phyloP scores from a whole-genome alignment of 23 tunicate genomes.

The Clavelina lepadiformis region DNA sequence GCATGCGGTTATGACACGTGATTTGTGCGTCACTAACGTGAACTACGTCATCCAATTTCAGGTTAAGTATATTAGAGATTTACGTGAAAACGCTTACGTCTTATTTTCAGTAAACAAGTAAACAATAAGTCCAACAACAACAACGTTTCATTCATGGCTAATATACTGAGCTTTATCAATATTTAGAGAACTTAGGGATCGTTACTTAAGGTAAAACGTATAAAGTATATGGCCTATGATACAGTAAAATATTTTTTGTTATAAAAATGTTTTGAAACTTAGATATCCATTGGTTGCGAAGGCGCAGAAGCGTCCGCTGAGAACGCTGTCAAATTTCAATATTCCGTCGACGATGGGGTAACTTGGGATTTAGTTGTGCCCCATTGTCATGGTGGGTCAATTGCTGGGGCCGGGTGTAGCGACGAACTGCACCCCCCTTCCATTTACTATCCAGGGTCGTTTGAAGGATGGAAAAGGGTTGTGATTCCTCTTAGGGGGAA shows the following conservation, averaged over 20 bases:
- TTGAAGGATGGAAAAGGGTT: constrained; percentile 40
- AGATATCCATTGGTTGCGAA: constrained; percentile 67
- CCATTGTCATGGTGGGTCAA: constrained; percentile 45
- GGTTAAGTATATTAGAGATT: no score
- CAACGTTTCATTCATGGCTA: no score
- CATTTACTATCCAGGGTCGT: constrained; percentile 69
- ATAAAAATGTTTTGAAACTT: not conserved
- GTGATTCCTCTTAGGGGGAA: constrained; percentile 39
- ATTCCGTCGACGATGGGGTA: constrained; percentile 56
- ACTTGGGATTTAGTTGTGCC: constrained; percentile 64
- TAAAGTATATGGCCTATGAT: not conserved
- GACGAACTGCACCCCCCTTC: constrained; percentile 57
- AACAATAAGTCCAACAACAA: no score
- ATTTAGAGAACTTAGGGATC: constrained; percentile 1
- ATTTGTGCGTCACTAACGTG: constrained; percentile 44
- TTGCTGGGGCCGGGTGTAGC: constrained; percentile 25
- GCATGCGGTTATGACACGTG: constrained; percentile 41
- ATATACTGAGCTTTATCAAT: not conserved
- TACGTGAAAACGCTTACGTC: no score
- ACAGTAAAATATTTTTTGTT: not conserved
- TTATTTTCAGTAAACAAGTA: not conserved
- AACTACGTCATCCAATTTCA: constrained; percentile 74
- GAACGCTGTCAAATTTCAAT: constrained; percentile 42
- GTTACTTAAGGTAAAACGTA: not conserved
- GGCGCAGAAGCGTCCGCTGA: constrained; percentile 13